A percentile compares a stretch with the other conserved stretches of the same genome.
Conservation (phyloP, 2,888 invertebrate species). For the Pogonocherus hispidulus region DNA sequence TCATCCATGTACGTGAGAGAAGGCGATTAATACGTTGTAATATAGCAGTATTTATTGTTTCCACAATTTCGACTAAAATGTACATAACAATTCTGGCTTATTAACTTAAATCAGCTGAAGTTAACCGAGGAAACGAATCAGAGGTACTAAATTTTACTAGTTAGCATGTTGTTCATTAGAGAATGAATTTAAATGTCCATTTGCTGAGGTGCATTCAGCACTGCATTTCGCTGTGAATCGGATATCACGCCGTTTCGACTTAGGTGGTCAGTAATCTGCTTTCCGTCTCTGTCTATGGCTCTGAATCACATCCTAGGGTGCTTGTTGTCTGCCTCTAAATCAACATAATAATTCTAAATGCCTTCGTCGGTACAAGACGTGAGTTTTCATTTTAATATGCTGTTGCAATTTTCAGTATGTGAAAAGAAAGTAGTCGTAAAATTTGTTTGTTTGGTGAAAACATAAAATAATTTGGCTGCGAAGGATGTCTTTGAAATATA, state of each 20-base stretch:
- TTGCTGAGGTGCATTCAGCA: slow-evolving; percentile 41
- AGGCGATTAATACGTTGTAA: no score
- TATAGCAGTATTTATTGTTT: no score
- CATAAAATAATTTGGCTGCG: no score
- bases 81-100: no score
- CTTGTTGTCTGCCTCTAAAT: slow-evolving; percentile 22
- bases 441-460: no score
- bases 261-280: slow-evolving; percentile 50
- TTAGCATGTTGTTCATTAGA: slow-evolving; percentile 50
- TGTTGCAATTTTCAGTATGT: background rate
- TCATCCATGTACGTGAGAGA: no score
- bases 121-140: slow-evolving; percentile 29
- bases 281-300: slow-evolving; percentile 34
- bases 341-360: slow-evolving; percentile 25
- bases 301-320: slow-evolving; percentile 21
- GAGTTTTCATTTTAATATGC: background rate
- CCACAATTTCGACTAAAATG: no score
- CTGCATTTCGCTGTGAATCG: slow-evolving; percentile 39
- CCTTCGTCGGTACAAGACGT: slow-evolving; percentile 17
- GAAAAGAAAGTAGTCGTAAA: no score
- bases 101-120: background rate
- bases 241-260: slow-evolving; percentile 43
- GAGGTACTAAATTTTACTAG: slow-evolving; percentile 46
- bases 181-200: slow-evolving; percentile 49
- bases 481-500: no score